Conservation (phyloP, 2,797 vertebrate genomes). For the Sus cebifrons region DNA sequence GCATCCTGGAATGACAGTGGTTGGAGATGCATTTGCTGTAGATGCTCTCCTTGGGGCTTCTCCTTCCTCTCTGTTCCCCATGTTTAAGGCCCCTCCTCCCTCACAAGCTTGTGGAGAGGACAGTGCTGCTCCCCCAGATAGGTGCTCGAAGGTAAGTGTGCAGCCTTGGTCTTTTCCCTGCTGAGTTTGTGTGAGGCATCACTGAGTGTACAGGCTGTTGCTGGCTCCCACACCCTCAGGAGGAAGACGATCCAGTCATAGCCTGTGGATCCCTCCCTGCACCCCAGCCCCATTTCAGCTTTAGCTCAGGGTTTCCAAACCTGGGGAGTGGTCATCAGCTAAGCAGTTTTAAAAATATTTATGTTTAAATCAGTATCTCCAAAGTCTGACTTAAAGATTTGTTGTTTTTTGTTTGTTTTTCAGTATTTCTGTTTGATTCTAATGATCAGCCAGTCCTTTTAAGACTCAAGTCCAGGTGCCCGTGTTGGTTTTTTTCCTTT, state of each 20-base stretch:
- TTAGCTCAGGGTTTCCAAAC: neutral
- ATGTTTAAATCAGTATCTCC: neutral
- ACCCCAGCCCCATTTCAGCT: neutral
- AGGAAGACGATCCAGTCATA: neutral
- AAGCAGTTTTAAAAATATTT: neutral
- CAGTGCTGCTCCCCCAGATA: neutral
- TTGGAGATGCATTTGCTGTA: neutral
- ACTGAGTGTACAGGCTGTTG: rapidly evolving
- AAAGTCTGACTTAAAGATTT: neutral
- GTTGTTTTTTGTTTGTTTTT: neutral
- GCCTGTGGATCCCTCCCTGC: neutral
- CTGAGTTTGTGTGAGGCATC: neutral
- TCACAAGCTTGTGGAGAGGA: neutral
- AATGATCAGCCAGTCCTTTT: neutral
- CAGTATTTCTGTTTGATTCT: neutral
- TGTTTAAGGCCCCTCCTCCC: neutral
- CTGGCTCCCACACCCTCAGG: neutral
- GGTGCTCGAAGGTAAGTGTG: neutral
- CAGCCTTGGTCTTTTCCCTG: neutral
- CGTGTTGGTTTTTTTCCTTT: neutral
- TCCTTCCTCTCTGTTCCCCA: neutral
- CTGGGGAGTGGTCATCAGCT: neutral
- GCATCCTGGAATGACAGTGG: neutral
- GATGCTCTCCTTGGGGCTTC: neutral
- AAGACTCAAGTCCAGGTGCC: neutral